These are phyloP conservation scores for Pangasius sanitwongsei DNA, from an alignment of 2,797 vertebrate species.

Conservation along the genomic window DNA sequence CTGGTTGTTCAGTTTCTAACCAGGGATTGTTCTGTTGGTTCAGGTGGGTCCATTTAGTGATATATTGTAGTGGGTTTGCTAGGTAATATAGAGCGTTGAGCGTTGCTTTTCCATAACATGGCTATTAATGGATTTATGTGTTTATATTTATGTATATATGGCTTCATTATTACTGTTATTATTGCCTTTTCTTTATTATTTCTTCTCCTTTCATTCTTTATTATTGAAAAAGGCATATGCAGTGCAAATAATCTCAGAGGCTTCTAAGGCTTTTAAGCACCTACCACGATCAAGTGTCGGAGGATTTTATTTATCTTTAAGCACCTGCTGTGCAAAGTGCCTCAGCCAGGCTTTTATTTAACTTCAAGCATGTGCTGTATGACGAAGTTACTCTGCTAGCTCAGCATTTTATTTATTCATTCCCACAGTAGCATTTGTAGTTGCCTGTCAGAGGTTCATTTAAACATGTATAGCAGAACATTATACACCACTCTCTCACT, in stretches of 20 bases:
- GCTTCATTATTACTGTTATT: background rate
- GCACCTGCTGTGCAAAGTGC: too few relatives aligned
- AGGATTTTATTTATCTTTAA: too few relatives aligned
- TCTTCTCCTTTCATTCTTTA: too few relatives aligned
- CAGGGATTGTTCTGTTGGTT: background rate
- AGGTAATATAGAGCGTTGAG: background rate
- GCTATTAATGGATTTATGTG: background rate
- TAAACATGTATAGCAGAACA: background rate
- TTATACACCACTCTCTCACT: background rate
- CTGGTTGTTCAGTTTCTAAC: background rate
- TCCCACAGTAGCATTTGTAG: background rate
- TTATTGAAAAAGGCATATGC: too few relatives aligned
- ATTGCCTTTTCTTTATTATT: too few relatives aligned
- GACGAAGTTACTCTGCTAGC: background rate
- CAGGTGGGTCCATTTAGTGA: background rate
- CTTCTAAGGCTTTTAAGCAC: too few relatives aligned
- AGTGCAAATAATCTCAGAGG: too few relatives aligned
- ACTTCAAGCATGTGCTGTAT: too few relatives aligned
- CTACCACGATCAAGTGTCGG: too few relatives aligned
- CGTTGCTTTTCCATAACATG: background rate
- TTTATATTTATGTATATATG: background rate
- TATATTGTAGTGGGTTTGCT: background rate
- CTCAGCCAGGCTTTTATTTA: background rate
- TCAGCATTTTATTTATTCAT: background rate
- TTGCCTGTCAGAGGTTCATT: background rate